A percentile compares a stretch with the other conserved stretches of the same genome.
These are phyloP conservation scores for Cryptotermes secundus DNA, from an alignment of 1,140 invertebrate species.

Conservation along the genomic window DNA sequence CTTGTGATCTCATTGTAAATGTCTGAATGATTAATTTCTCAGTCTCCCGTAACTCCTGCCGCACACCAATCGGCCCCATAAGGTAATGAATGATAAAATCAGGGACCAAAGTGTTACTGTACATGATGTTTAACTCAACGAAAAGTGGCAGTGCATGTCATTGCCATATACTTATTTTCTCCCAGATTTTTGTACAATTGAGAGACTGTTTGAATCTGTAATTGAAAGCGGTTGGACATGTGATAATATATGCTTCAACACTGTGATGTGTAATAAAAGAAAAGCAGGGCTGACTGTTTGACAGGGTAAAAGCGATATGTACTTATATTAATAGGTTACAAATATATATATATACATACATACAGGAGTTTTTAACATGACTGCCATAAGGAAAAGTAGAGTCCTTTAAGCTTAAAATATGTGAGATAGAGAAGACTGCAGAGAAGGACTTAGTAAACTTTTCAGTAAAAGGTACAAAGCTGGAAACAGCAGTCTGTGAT, in stretches of 20 bases:
- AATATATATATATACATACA: slow-evolving; percentile 13
- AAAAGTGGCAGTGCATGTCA: neutral
- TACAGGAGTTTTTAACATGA: slow-evolving; percentile 25
- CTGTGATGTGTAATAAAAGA: slow-evolving; percentile 30
- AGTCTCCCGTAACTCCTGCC: neutral
- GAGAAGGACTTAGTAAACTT: neutral
- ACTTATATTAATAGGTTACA: slow-evolving; percentile 5
- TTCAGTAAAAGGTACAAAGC: slow-evolving; percentile 32
- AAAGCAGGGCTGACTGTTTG: slow-evolving; percentile 34
- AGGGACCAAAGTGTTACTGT: slow-evolving; percentile 18
- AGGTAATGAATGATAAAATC: neutral
- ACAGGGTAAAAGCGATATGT: slow-evolving; percentile 32
- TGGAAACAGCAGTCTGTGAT: slow-evolving; percentile 35
- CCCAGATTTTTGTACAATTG: slow-evolving; percentile 5
- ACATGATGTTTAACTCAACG: neutral
- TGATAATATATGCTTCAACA: neutral
- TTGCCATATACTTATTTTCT: neutral
- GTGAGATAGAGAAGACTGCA: slow-evolving; percentile 20
- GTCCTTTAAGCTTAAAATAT: slow-evolving; percentile 23
- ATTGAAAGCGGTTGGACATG: neutral
- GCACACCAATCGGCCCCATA: neutral
- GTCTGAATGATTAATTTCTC: neutral
- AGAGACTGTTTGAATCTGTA: slow-evolving; percentile 3
- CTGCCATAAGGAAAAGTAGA: slow-evolving; percentile 31
- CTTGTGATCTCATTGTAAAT: slow-evolving; percentile 24